phyloP scores from a whole-genome alignment of 2,797 vertebrate genomes.

The Chromobotia macracanthus region DNA sequence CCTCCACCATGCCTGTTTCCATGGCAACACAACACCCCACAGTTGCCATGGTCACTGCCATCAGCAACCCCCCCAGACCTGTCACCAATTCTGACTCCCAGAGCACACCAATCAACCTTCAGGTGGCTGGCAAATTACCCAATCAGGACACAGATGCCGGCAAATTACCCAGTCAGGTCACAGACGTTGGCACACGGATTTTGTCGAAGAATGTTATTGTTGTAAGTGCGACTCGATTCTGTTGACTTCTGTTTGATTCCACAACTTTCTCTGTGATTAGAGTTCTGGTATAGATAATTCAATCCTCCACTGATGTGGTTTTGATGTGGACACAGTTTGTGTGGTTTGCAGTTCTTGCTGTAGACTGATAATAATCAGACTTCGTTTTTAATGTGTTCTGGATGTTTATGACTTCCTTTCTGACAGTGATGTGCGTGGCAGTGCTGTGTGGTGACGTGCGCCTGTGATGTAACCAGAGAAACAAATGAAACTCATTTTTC shows the following conservation, averaged over 20 bases:
- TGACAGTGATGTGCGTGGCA: constrained; percentile 42
- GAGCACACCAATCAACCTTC: constrained; percentile 92
- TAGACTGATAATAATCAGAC: constrained; percentile 21
- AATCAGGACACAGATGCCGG: constrained; percentile 88
- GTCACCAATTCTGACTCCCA: constrained; percentile 87
- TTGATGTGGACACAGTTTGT: no score
- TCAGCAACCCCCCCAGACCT: constrained; percentile 85
- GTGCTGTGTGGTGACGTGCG: constrained; percentile 50
- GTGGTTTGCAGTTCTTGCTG: constrained; percentile 17
- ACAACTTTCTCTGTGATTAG: constrained; percentile 3
- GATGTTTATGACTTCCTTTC: constrained; percentile 36
- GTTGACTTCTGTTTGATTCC: background rate
- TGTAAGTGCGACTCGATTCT: constrained; percentile 65
- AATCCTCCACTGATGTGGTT: background rate
- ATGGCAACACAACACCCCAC: constrained; percentile 90
- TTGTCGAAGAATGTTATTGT: constrained; percentile 82
- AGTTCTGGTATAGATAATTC: background rate
- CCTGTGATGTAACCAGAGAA: constrained; percentile 52
- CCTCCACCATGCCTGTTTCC: constrained; percentile 87
- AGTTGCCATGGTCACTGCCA: constrained; percentile 96
- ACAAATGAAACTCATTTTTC: background rate
- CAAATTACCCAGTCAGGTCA: constrained; percentile 88
- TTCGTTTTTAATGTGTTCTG: constrained; percentile 34
- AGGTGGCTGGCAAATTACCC: constrained; percentile 91
- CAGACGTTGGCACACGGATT: constrained; percentile 86